Evolutionary conservation across 2,113 vertebrate species (phyloP).

Genomic region (Hemibagrus wyckioides): DNA sequence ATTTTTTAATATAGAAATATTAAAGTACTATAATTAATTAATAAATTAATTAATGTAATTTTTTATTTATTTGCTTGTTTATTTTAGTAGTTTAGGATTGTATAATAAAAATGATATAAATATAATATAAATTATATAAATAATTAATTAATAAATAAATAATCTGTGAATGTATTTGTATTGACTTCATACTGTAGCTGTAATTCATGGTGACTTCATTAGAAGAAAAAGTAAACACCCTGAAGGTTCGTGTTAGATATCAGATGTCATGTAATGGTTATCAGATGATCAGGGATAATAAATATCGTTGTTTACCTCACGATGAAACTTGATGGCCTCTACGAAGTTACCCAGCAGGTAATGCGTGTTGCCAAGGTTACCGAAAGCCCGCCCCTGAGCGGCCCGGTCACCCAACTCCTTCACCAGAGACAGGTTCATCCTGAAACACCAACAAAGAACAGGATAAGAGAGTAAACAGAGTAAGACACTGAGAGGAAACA

Average conservation of each 20-base stretch:
- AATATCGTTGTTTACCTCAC: conserved; percentile 80
- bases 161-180: background rate
- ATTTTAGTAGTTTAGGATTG: no score
- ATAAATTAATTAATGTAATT: no score
- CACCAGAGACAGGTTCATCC: conserved; percentile 92
- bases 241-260: background rate
- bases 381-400: conserved; percentile 90
- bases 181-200: no score
- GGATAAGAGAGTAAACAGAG: background rate
- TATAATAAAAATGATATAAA: no score
- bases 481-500: background rate
- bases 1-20: no score
- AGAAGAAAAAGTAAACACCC: background rate
- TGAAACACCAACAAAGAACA: conserved; percentile 56
- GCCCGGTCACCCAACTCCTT: conserved; percentile 94
- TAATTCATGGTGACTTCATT: no score
- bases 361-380: conserved; percentile 97
- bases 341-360: conserved; percentile 93
- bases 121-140: no score
- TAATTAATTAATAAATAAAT: no score
- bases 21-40: no score
- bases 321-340: conserved; percentile 90
- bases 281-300: background rate
- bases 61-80: no score
- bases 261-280: background rate